phyloP scores from a whole-genome alignment of 2,888 invertebrate genomes.

The Anarsia innoxiella region DNA sequence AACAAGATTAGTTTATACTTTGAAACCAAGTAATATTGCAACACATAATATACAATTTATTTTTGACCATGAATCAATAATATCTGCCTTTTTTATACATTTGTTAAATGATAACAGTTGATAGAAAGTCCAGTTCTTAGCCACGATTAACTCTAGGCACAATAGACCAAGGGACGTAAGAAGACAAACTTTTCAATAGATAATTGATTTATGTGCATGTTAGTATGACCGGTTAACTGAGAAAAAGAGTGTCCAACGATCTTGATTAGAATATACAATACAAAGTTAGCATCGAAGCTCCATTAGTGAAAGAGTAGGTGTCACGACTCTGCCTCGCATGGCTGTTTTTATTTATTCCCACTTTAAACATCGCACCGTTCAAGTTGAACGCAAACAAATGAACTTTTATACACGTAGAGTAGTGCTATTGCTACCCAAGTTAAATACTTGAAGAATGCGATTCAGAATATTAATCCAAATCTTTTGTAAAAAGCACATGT shows the following conservation, averaged over 20 bases:
- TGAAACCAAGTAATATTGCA: too few species aligned
- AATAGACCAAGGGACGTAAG: too few species aligned
- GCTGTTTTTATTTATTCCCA: conserved; percentile 66
- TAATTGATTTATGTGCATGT: conserved; percentile 20
- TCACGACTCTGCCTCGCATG: conserved; percentile 60
- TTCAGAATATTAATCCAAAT: too few species aligned
- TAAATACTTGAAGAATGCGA: too few species aligned
- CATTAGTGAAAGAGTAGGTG: conserved; percentile 69
- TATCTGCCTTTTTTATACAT: too few species aligned
- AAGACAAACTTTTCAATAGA: conserved; percentile 13
- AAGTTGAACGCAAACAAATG: conserved; percentile 50
- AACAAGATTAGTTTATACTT: too few species aligned
- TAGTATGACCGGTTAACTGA: conserved; percentile 50
- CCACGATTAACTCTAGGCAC: too few species aligned
- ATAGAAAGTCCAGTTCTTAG: too few species aligned
- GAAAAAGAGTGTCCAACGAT: conserved; percentile 53
- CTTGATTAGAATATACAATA: conserved; percentile 62
- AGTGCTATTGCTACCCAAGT: neutral
- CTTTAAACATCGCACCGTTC: conserved; percentile 41
- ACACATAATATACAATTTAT: too few species aligned
- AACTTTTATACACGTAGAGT: conserved; percentile 39
- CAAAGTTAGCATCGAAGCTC: conserved; percentile 53
- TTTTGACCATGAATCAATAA: too few species aligned
- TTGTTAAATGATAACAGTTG: too few species aligned
- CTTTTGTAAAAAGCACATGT: too few species aligned